Evolutionary conservation across 2,888 invertebrate species (phyloP).

Genomic region (Trileptium ribeirensis): DNA sequence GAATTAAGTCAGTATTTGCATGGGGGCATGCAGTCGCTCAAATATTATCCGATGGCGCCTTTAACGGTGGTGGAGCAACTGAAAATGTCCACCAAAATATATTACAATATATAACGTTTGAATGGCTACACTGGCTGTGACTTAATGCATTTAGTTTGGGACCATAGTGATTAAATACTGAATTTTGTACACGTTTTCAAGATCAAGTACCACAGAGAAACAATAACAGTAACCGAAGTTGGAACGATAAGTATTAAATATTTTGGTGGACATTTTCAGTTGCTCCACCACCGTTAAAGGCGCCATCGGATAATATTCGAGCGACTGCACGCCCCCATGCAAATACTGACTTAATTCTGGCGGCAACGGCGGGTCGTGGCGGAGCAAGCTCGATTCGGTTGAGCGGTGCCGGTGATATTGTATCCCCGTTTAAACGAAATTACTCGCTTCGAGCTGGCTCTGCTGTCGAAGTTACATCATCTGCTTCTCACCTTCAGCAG

Average conservation of each 20-base stretch:
- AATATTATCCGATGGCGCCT: constrained; percentile 68
- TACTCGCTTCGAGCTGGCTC: constrained; percentile 55
- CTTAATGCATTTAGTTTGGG: no score
- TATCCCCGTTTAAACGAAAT: constrained; percentile 44
- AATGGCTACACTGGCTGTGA: no score
- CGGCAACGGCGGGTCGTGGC: constrained; percentile 89
- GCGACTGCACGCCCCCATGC: constrained; percentile 93
- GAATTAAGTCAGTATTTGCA: constrained; percentile 76
- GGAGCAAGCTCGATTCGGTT: constrained; percentile 79
- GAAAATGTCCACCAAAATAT: no score
- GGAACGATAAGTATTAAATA: no score
- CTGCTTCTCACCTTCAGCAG: no score
- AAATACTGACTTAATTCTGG: constrained; percentile 75
- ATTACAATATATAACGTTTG: no score
- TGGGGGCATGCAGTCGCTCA: constrained; percentile 91
- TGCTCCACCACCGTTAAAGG: constrained; percentile 55
- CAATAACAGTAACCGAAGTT: no score
- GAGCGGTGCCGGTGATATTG: constrained; percentile 30
- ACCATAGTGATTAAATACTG: no score
- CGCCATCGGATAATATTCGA: constrained; percentile 73
- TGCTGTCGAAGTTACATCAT: no score
- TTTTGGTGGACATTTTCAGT: no score
- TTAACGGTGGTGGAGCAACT: constrained; percentile 56
- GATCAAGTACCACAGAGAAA: no score
- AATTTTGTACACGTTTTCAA: no score